Base-by-base conservation (phyloP, 2,797 vertebrate species). In the Pelobates cultripes region DNA sequence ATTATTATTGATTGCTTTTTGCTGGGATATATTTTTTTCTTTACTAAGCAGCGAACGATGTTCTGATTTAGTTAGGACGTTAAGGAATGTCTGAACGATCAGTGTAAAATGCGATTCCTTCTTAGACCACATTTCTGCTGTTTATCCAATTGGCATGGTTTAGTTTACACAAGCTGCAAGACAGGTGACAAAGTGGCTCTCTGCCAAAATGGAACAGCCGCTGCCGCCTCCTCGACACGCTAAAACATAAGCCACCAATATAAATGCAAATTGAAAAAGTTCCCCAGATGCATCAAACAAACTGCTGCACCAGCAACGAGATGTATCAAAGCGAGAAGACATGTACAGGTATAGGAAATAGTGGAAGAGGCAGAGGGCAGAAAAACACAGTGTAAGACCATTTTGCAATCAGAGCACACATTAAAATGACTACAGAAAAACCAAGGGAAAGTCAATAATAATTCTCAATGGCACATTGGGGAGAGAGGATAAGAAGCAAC, bases 231-330 rank as follows among this genome's bases (percentile, higher is more conserved):
- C 77, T 84, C 78, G 74, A 71, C 81, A 83, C 78, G 92, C 91
- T 90, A 93, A 95, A 96, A 94, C 94, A 94, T 94, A 95, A 95
- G 94, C 92, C 94, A 93, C 94, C 94, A 96, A 95, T 96, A 96
- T 95, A 96, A 95, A 96, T 95, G 95, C 95, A 96, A 96, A 96
- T 96, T 89, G 86, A 73, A 86, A 89, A 85, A 86, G 74, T 93
- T 93, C 93, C 93, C 93, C 90, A 91, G 93, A 93, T 95, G 91
- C 92, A 17, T 67, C 81, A 78, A 77, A 42, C 75, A 6, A 61
- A 76, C 40, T 78, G 85, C 84, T 68, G 80, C 79, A 84, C 74
- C 74, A 77, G 83, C 75, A 63, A 4, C 45, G 40, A n/a, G 14
- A 73, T 6, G 57, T 51, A 79, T 13, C 42, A 63, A 78, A 71